Percentiles rank a stretch among this genome's conserved stretches.
phyloP scores from a whole-genome alignment of 2,888 invertebrate species.

The Cryptocheilus praepositus region DNA sequence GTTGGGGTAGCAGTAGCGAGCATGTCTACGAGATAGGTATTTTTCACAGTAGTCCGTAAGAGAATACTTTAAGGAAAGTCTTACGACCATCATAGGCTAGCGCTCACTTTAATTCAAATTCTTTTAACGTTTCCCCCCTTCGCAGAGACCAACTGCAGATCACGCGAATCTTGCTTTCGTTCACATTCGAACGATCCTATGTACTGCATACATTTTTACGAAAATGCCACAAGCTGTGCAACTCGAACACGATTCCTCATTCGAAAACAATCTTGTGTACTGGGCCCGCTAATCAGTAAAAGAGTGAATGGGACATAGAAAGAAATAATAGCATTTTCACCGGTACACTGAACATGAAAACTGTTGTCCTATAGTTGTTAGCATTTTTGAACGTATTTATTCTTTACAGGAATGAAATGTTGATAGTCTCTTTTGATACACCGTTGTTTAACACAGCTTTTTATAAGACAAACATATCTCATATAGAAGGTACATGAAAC shows the following conservation, averaged over 20 bases:
- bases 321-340: slow-evolving; percentile 6
- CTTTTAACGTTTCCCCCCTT: slow-evolving; percentile 14
- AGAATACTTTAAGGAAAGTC: slow-evolving; percentile 42
- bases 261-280: not conserved
- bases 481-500: not conserved
- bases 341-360: slow-evolving; percentile 14
- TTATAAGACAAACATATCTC: slow-evolving; percentile 4
- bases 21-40: slow-evolving; percentile 53
- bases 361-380: slow-evolving; percentile 3
- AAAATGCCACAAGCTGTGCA: too few species aligned
- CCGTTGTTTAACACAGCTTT: slow-evolving; percentile 12
- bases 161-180: slow-evolving; percentile 12
- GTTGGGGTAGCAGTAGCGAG: slow-evolving; percentile 59
- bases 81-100: slow-evolving; percentile 28
- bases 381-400: slow-evolving; percentile 31
- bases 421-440: slow-evolving; percentile 14
- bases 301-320: too few species aligned
- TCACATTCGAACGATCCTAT: not conserved
- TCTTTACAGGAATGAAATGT: slow-evolving; percentile 7
- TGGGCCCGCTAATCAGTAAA: not conserved
- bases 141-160: slow-evolving; percentile 27
- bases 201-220: not conserved
- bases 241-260: too few species aligned
- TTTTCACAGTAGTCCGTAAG: slow-evolving; percentile 25
- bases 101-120: slow-evolving; percentile 35